Conservation (phyloP, 64 coral and sea anemone species). For the Anthopleura sola region DNA sequence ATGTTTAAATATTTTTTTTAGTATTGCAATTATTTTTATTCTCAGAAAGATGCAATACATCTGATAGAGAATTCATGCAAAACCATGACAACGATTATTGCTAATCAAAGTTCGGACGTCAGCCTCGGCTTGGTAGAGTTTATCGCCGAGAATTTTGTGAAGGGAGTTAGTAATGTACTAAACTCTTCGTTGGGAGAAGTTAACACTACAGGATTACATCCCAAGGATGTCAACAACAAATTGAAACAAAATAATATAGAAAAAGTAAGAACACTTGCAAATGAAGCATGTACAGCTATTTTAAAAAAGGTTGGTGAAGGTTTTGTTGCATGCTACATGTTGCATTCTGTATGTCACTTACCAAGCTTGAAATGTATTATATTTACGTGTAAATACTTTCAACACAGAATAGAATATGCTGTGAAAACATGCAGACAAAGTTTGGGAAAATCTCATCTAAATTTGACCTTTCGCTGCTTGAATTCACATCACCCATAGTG, state of each 20-base stretch:
- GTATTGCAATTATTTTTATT: neutral
- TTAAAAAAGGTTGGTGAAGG: too few relatives aligned
- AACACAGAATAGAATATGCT: too few relatives aligned
- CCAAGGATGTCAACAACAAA: neutral
- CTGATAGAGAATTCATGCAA: neutral
- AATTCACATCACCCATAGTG: too few relatives aligned
- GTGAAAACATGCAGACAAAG: too few relatives aligned
- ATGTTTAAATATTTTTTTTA: too few relatives aligned
- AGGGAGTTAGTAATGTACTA: slow-evolving; percentile 3
- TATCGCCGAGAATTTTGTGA: slow-evolving; percentile 5
- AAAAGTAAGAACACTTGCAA: neutral
- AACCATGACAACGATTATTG: neutral
- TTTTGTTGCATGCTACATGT: too few relatives aligned
- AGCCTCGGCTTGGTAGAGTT: neutral
- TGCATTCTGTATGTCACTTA: too few relatives aligned
- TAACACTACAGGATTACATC: neutral
- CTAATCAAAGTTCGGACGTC: slow-evolving; percentile 19
- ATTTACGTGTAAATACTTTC: too few relatives aligned
- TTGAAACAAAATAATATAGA: neutral
- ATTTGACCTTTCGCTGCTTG: too few relatives aligned
- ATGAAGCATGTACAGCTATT: neutral
- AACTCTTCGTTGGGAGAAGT: neutral
- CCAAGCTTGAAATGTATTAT: too few relatives aligned
- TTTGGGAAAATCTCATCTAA: too few relatives aligned
- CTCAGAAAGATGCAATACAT: neutral